Percentiles rank a stretch among this genome's conserved stretches.
These are phyloP conservation scores for Calephelis virginiensis DNA, from an alignment of 1,140 invertebrate species.

Conservation along the genomic window DNA sequence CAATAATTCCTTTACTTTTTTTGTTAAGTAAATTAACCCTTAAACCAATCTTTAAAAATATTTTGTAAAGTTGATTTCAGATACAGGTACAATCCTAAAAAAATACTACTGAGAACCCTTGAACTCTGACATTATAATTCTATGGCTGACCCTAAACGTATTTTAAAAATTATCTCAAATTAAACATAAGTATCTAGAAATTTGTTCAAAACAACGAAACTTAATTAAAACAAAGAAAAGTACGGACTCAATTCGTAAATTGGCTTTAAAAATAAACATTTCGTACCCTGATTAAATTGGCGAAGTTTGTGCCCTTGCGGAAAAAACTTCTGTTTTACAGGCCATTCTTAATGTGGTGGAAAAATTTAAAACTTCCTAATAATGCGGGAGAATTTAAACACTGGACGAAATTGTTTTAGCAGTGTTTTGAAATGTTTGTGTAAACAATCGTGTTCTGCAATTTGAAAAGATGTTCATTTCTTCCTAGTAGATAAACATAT, in stretches of 20 bases:
- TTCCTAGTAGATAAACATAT: no score
- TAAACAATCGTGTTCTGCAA: no score
- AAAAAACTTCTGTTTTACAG: conserved; percentile 9
- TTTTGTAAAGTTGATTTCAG: no score
- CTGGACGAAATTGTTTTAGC: not conserved
- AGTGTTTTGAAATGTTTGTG: not conserved
- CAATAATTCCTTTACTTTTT: no score
- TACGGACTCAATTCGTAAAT: not conserved
- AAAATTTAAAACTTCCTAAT: conserved; percentile 2
- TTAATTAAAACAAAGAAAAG: conserved; percentile 8
- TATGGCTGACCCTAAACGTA: not conserved
- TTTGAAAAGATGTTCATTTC: no score
- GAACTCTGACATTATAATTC: no score
- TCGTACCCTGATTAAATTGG: conserved; percentile 9
- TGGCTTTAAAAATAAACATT: conserved; percentile 16
- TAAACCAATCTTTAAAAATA: no score
- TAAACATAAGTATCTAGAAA: not conserved
- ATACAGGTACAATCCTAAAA: no score
- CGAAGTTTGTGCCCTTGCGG: not conserved
- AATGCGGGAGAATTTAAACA: not conserved
- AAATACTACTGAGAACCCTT: no score
- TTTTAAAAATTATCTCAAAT: not conserved
- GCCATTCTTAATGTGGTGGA: not conserved
- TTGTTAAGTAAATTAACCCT: no score
- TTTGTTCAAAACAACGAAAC: not conserved